These are phyloP conservation scores for Cepaea nemoralis DNA, from an alignment of 1,140 invertebrate genomes.

Conservation along the genomic window DNA sequence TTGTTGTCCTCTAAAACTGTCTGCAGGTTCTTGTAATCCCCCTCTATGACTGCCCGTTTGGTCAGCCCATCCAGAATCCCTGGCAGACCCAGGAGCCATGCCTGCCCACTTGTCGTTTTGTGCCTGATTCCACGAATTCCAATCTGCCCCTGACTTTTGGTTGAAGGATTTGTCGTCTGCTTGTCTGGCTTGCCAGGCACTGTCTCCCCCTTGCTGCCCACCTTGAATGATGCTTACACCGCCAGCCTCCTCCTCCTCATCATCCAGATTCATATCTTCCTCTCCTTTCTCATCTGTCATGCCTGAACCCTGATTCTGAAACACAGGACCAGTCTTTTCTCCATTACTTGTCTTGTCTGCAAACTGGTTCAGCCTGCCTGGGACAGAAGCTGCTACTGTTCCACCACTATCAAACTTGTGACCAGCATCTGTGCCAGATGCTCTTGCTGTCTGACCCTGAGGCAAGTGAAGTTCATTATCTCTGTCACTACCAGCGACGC, in stretches of 20 bases:
- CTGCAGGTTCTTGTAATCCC: slow-evolving; percentile 54
- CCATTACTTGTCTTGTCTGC: background rate
- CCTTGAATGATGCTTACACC: slow-evolving; percentile 19
- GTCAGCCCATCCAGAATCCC: slow-evolving; percentile 36
- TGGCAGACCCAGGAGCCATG: slow-evolving; percentile 36
- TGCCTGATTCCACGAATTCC: slow-evolving; percentile 16
- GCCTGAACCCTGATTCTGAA: background rate
- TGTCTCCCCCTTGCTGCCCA: background rate
- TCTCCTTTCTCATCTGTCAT: slow-evolving; percentile 41
- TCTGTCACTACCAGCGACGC: background rate
- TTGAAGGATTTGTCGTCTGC: background rate
- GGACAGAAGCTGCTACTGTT: background rate
- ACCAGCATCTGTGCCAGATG: background rate
- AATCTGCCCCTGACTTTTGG: background rate
- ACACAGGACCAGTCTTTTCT: background rate
- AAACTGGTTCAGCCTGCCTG: background rate
- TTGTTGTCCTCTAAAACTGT: slow-evolving; percentile 51
- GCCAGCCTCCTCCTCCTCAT: slow-evolving; percentile 36
- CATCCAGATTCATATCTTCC: slow-evolving; percentile 48
- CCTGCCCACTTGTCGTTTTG: slow-evolving; percentile 54
- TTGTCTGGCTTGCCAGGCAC: slow-evolving; percentile 43
- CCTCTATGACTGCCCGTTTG: slow-evolving; percentile 62
- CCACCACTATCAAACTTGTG: background rate
- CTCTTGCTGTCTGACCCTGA: background rate
- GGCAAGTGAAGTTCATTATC: slow-evolving; percentile 56